Base-by-base conservation (phyloP, 2,888 invertebrate genomes). In the Poecilobothrus nobilitatus region DNA sequence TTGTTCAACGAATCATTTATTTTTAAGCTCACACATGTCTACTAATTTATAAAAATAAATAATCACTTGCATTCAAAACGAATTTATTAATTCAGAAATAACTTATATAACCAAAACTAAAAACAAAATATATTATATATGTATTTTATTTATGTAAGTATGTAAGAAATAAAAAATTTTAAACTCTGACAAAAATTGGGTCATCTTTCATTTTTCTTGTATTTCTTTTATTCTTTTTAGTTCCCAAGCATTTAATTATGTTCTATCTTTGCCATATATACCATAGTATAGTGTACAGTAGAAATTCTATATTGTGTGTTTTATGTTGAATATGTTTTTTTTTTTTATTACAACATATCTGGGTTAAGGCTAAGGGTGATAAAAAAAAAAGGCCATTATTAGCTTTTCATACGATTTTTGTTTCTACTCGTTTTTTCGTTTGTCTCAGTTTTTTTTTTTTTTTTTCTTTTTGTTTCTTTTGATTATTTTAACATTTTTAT, bases 361-460 rank as follows among this genome's bases (percentile, higher is more conserved):
- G 53, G 53, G 53, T 53, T 53, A 53, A 53, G 53, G 53, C 53
- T 53, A 53, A 53, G 53, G 53, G 53, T 53, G 53, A 53, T 53
- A 53, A 53, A 53, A 41, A 53, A 41, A 41, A 53, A 53, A 53
- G n/a, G 15, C 53, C 53, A 53, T n/a, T 53, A 53, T 53, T 53
- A 53, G 53, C 53, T 53, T 53, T 53, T n/a, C 15, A 18, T 53
- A 18, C 15, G 15, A 15, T 53, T 65, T 66, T 68, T 34, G 62
- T 67, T 68, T 21, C 15, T 20, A 63, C 53, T 67, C 63, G 34
- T 66, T 66, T 61, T 22, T 53, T 53, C n/a, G 66, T 63, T 27
- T 37, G 37, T 37, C 41, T 15, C 41, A 2, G 12, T n/a, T 27
- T 63, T 67, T 66, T 34, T 53, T 65, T 64, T 67, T 37, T 66